These are phyloP conservation scores for Timema cristinae DNA, from an alignment of 2,888 invertebrate species.

Conservation along the genomic window DNA sequence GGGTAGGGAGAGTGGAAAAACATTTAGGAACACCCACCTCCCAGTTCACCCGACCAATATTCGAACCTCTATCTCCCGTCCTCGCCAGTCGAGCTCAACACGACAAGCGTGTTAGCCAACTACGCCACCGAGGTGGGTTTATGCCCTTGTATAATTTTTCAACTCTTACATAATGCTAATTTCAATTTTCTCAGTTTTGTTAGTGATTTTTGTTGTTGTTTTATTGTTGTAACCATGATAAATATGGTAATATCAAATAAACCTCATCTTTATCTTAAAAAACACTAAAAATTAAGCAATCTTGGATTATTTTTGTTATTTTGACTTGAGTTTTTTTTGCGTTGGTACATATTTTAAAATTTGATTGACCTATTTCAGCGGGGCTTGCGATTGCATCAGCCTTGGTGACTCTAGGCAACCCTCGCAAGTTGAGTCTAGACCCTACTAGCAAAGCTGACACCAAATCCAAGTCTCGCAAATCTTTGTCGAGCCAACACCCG, in stretches of 20 bases:
- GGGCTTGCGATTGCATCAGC: slow-evolving; percentile 87
- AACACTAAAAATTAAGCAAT: not conserved
- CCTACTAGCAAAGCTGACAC: slow-evolving; percentile 48
- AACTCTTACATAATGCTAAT: too few relatives aligned
- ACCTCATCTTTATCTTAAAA: not conserved
- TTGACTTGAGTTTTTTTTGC: not conserved
- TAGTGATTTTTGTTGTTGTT: not conserved
- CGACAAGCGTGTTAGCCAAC: too few relatives aligned
- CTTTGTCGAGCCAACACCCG: slow-evolving; percentile 66
- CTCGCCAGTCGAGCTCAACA: too few relatives aligned
- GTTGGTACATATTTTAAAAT: not conserved
- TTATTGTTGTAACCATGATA: not conserved
- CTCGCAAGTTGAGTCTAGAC: slow-evolving; percentile 65
- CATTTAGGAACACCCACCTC: too few relatives aligned
- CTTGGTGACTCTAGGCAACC: slow-evolving; percentile 82
- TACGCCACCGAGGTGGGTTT: too few relatives aligned
- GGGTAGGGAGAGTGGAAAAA: too few relatives aligned
- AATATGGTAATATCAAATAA: not conserved
- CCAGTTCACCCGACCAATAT: too few relatives aligned
- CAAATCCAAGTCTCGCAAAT: slow-evolving; percentile 53
- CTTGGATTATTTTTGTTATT: not conserved
- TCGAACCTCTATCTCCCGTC: too few relatives aligned
- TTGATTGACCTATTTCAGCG: slow-evolving; percentile 41
- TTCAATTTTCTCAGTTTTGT: not conserved
- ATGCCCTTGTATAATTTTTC: too few relatives aligned